Percentiles rank a stretch among this genome's conserved stretches.
Conservation (phyloP, 2,797 vertebrate genomes). For the Smutsia temminckii region DNA sequence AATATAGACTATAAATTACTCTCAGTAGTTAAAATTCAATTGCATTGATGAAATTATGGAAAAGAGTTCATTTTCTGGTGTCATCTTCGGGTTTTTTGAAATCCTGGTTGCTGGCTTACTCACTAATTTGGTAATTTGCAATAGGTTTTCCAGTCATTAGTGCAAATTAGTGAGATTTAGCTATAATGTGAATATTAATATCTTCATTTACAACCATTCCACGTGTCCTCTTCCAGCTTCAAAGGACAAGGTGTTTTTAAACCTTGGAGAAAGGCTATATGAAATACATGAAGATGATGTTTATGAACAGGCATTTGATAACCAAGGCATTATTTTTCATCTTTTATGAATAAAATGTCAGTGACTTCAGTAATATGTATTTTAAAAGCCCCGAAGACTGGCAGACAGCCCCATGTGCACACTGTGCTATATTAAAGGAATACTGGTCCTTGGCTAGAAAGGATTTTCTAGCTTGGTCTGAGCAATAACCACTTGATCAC, state of each 20-base stretch:
- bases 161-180: conserved; percentile 76
- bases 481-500: conserved; percentile 64
- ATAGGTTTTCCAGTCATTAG: conserved; percentile 76
- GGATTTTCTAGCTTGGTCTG: conserved; percentile 49
- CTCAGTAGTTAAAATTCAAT: conserved; percentile 72
- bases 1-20: conserved; percentile 60
- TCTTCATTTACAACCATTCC: conserved; percentile 72
- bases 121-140: conserved; percentile 78
- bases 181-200: conserved; percentile 81
- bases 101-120: conserved; percentile 70
- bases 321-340: conserved; percentile 55
- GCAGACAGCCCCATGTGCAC: background rate
- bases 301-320: conserved; percentile 68
- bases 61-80: conserved; percentile 61
- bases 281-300: conserved; percentile 53
- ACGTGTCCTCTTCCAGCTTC: conserved; percentile 46
- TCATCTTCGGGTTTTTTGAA: conserved; percentile 58
- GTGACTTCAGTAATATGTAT: conserved; percentile 56
- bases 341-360: conserved; percentile 54
- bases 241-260: conserved; percentile 64
- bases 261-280: conserved; percentile 35
- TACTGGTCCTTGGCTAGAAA: conserved; percentile 23
- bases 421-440: conserved; percentile 35
- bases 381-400: conserved; percentile 55
- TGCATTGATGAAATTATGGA: conserved; percentile 67